Evolutionary conservation across 2,113 vertebrate species (phyloP).

Genomic region (Gobiocypris rarus): DNA sequence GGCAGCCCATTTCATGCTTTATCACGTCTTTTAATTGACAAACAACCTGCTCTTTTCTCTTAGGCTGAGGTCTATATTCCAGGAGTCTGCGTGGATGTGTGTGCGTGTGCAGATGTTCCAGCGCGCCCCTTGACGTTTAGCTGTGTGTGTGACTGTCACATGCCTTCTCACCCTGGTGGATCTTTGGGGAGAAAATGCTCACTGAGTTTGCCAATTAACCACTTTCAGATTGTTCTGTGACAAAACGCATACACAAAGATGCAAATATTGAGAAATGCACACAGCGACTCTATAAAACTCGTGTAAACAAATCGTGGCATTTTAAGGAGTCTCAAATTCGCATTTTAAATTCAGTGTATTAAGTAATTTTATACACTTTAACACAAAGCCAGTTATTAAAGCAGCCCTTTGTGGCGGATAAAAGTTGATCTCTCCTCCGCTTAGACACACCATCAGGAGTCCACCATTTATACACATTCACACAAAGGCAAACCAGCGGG

Average conservation of each 20-base stretch:
- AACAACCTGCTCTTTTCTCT: conserved; percentile 84
- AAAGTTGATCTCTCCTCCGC: background rate
- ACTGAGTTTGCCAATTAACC: conserved; percentile 58
- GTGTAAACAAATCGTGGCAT: background rate
- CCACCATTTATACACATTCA: background rate
- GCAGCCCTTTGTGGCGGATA: background rate
- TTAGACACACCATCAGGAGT: conserved; percentile 1
- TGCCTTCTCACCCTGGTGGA: conserved; percentile 55
- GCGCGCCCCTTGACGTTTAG: conserved; percentile 50
- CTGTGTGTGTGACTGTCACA: conserved; percentile 59
- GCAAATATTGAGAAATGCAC: conserved; percentile 49
- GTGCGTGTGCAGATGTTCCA: conserved; percentile 63
- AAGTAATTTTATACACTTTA: background rate
- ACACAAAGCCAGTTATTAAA: background rate
- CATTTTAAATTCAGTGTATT: background rate
- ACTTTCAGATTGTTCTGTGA: conserved; percentile 46
- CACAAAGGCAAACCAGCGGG: conserved; percentile 37
- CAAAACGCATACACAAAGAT: conserved; percentile 33
- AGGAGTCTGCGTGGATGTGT: conserved; percentile 48
- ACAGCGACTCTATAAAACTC: conserved; percentile 57
- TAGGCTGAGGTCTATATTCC: conserved; percentile 83
- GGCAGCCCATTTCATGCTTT: conserved; percentile 85
- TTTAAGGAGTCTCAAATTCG: background rate
- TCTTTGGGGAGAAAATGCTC: conserved; percentile 54
- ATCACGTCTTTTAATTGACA: conserved; percentile 87